phyloP scores from a whole-genome alignment of 2,888 invertebrate genomes.

The Heliothis peltigera region DNA sequence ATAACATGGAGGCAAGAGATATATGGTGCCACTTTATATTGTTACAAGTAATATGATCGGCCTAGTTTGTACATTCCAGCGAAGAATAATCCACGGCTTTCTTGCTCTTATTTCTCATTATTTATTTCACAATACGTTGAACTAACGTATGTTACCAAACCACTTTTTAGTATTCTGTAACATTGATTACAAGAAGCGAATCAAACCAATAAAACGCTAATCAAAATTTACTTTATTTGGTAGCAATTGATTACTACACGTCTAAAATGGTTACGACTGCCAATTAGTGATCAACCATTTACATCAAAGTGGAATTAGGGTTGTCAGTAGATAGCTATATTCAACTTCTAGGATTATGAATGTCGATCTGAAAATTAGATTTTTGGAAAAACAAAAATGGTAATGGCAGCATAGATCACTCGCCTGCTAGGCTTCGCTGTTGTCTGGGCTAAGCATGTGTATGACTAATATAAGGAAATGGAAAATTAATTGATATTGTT shows the following conservation, averaged over 20 bases:
- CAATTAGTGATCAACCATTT: constrained; percentile 52
- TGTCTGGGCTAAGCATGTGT: constrained; percentile 8
- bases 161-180: constrained; percentile 9
- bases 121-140: neutral
- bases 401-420: too few species aligned
- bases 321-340: constrained; percentile 4
- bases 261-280: constrained; percentile 48
- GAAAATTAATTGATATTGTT: constrained; percentile 21
- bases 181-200: constrained; percentile 39
- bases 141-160: neutral
- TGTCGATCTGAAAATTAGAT: too few species aligned
- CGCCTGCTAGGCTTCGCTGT: constrained; percentile 41
- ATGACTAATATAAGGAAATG: constrained; percentile 23
- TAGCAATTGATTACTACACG: constrained; percentile 33
- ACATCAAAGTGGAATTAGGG: constrained; percentile 35
- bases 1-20: constrained; percentile 61
- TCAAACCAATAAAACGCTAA: constrained; percentile 46
- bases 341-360: too few species aligned
- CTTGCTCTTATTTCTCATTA: constrained; percentile 2
- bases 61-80: constrained; percentile 33
- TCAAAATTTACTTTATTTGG: constrained; percentile 44
- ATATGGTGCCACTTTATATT: constrained; percentile 51
- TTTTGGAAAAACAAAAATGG: too few species aligned
- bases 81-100: constrained; percentile 5
- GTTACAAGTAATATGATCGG: constrained; percentile 33